phyloP scores from a whole-genome alignment of 2,113 vertebrate species.

The Odocoileus virginianus region DNA sequence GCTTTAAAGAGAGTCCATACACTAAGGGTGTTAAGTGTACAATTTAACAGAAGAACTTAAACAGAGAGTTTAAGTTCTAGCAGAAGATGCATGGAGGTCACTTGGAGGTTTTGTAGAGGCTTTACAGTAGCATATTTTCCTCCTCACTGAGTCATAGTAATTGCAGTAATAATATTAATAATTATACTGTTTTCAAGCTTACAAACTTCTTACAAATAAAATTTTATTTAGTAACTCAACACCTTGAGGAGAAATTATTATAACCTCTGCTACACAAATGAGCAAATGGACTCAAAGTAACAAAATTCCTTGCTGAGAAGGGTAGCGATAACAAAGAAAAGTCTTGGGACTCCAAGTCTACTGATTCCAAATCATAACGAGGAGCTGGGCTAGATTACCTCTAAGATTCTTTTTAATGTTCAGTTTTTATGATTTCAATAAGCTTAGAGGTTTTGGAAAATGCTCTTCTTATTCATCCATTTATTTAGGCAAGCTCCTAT shows the following conservation, averaged over 20 bases:
- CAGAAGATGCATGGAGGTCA: neutral
- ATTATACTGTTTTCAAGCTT: neutral
- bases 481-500: neutral
- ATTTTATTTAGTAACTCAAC: neutral
- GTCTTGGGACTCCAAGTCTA: neutral
- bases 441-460: neutral
- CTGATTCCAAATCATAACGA: neutral
- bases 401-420: neutral
- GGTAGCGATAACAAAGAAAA: neutral
- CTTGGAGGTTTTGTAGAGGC: neutral
- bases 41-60: neutral
- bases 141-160: neutral
- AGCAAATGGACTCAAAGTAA: neutral
- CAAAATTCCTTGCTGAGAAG: neutral
- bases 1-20: slow-evolving; percentile 58
- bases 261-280: neutral
- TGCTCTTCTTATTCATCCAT: neutral
- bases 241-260: neutral
- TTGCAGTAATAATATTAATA: neutral
- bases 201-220: neutral
- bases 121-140: neutral
- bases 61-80: neutral
- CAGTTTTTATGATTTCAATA: neutral
- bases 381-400: neutral
- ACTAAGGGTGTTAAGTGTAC: neutral